These are phyloP conservation scores for Drosophila anomalata DNA, from an alignment of 2,888 invertebrate species.

Conservation along the genomic window DNA sequence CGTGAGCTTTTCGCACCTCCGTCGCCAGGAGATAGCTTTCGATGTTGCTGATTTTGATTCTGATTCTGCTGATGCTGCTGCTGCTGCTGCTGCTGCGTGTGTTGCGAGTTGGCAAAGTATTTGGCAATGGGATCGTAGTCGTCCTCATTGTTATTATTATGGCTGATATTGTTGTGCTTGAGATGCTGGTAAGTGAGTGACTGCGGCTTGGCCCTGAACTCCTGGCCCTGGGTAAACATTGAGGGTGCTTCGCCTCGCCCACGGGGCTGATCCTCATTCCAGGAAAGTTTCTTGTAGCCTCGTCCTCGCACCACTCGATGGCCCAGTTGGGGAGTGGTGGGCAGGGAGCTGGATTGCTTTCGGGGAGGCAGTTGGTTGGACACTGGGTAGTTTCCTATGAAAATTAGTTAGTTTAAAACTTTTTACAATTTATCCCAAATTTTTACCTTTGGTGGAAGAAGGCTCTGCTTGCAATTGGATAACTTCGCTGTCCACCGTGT, in stretches of 20 bases:
- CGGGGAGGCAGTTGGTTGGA: slow-evolving; percentile 12
- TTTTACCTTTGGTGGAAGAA: neutral
- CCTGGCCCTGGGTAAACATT: slow-evolving; percentile 48
- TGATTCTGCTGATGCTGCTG: slow-evolving; percentile 35
- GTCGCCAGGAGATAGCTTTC: slow-evolving; percentile 41
- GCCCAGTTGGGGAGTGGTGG: slow-evolving; percentile 71
- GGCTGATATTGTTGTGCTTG: slow-evolving; percentile 29
- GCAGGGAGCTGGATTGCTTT: slow-evolving; percentile 67
- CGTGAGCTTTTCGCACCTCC: slow-evolving; percentile 69
- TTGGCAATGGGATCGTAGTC: slow-evolving; percentile 44
- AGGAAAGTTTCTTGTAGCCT: slow-evolving; percentile 64
- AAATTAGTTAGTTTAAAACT: neutral
- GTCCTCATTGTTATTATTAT: slow-evolving; percentile 34
- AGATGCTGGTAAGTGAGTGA: slow-evolving; percentile 23
- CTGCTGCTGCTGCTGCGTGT: slow-evolving; percentile 17
- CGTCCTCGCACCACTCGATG: slow-evolving; percentile 55
- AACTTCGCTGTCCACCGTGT: slow-evolving; percentile 32
- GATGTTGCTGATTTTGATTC: slow-evolving; percentile 26
- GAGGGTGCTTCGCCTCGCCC: slow-evolving; percentile 22
- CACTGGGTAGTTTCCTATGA: slow-evolving; percentile 12
- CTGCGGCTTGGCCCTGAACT: slow-evolving; percentile 40
- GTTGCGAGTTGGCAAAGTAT: slow-evolving; percentile 34
- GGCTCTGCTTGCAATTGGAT: slow-evolving; percentile 6
- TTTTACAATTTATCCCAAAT: neutral
- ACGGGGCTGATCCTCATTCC: slow-evolving; percentile 41